Base-by-base conservation (phyloP, 2,888 invertebrate genomes). In the Cheilosia variabilis region DNA sequence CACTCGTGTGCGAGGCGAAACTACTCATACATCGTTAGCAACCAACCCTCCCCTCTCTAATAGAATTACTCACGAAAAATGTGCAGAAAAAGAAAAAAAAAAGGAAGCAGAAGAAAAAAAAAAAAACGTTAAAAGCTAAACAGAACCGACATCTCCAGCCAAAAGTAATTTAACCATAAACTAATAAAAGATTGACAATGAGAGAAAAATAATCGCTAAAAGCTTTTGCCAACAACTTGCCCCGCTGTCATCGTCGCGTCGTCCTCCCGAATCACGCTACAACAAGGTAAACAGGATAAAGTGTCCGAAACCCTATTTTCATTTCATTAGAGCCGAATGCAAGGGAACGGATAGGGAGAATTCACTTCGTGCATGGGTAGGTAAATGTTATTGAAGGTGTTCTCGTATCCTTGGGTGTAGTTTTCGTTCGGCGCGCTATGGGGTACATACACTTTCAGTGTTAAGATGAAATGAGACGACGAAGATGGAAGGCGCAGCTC, bases 141-240 rank as follows among this genome's bases (percentile, higher is more conserved):
- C 63, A 52, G 71, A 76, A 71, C 37, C 37, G 13, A 37, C 37
- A 37, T 37, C 13, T 66, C 69, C 60, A 63, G 65, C 58, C 71
- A 80, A 86, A 86, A 68, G 80, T 81, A 81, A 81, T 81, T 80
- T 86, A 77, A 79, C 86, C 86, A 86, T 81, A 86, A 86, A 80
- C 86, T 72, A 86, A 86, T 86, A 86, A 80, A 81, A 86, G 80
- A 86, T 80, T 80, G 80, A 62, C 81, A 86, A 77, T 77, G 63
- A 72, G 69, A 80, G 71, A 76, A 86, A 86, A 86, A 77, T 86
- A 81, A 86, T 72, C 80, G 80, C 58, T 86, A 81, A 86, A 86
- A 86, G 86, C 86, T 86, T 86, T 79, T 75, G 69, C 69, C 75
- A 73, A 45, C 41, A 65, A 57, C 57, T 34, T 31, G 57, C 58